Percentiles rank a stretch among this genome's conserved stretches.
phyloP scores from a whole-genome alignment of 2,113 vertebrate genomes.

The Heptranchias perlo region DNA sequence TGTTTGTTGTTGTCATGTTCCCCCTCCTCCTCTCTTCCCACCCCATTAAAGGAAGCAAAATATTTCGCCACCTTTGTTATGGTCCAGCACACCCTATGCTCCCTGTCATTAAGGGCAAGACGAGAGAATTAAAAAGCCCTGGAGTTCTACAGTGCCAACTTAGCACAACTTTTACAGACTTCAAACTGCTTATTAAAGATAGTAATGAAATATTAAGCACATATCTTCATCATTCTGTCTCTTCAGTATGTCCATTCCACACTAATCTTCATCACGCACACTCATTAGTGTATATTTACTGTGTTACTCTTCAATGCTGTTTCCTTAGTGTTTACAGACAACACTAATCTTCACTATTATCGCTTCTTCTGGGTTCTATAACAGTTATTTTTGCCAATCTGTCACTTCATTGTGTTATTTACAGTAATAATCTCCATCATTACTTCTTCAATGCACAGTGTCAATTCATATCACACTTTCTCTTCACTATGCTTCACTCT shows the following conservation, averaged over 20 bases:
- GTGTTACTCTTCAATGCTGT: neutral
- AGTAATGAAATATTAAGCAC: neutral
- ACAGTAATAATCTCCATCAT: neutral
- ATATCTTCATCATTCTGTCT: neutral
- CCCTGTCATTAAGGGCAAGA: neutral
- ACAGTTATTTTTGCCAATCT: neutral
- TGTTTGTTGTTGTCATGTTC: neutral
- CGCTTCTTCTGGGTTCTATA: neutral
- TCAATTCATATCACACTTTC: no score
- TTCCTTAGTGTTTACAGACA: neutral
- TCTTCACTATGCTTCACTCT: no score
- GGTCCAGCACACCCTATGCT: neutral
- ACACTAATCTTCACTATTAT: neutral
- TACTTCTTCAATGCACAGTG: no score
- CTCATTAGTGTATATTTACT: neutral
- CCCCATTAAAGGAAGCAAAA: neutral
- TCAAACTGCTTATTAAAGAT: neutral
- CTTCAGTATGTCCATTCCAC: neutral
- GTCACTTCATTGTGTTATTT: neutral
- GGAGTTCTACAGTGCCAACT: neutral
- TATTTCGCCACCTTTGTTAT: neutral
- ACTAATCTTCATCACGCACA: neutral
- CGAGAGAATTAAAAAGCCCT: neutral
- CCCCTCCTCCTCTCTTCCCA: neutral
- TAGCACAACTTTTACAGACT: neutral